phyloP scores from a whole-genome alignment of 2,888 invertebrate species.

The Drosophila bunnanda region DNA sequence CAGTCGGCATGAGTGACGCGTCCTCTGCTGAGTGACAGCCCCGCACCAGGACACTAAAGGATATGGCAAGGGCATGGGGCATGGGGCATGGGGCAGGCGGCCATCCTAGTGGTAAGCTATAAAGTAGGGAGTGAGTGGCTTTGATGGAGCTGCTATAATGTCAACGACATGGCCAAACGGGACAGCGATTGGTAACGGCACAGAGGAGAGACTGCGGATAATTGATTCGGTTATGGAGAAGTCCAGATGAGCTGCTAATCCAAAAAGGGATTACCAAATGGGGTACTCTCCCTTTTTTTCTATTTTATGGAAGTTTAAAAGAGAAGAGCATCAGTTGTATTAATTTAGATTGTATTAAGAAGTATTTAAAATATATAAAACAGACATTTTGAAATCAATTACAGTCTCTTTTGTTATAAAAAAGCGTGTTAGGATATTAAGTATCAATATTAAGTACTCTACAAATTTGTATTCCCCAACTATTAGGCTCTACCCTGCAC shows the following conservation, averaged over 20 bases:
- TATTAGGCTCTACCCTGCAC: background rate
- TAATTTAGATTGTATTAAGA: background rate
- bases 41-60: constrained; percentile 20
- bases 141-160: constrained; percentile 62
- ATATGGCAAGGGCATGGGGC: background rate
- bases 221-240: constrained; percentile 39
- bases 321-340: background rate
- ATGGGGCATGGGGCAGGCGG: background rate
- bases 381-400: background rate
- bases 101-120: constrained; percentile 28
- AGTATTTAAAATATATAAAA: background rate
- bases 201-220: constrained; percentile 28
- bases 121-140: constrained; percentile 37
- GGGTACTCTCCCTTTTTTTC: background rate
- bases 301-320: background rate
- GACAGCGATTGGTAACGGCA: constrained; percentile 38
- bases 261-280: constrained; percentile 26
- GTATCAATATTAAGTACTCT: too few species aligned
- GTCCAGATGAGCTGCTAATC: constrained; percentile 34
- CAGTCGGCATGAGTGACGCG: constrained; percentile 69
- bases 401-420: too few species aligned
- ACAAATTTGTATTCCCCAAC: background rate
- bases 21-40: constrained; percentile 57
- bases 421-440: too few species aligned
- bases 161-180: constrained; percentile 36